These are phyloP conservation scores for Whitmania pigra DNA, from an alignment of 1,140 invertebrate species.

Conservation along the genomic window DNA sequence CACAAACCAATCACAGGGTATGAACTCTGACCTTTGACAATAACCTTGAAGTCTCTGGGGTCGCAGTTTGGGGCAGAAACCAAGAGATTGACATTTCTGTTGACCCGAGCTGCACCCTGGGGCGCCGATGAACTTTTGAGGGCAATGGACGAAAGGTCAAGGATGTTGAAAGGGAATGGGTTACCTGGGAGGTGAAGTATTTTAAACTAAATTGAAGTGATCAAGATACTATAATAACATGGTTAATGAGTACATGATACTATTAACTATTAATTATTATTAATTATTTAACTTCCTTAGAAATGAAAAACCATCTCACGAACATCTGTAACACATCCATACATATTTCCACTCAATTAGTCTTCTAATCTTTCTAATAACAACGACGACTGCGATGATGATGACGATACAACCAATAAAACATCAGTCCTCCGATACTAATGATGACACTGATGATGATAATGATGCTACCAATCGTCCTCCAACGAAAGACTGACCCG, in stretches of 20 bases:
- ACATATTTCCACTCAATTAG: too few relatives aligned
- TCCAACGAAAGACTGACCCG: too few relatives aligned
- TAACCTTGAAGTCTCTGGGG: background rate
- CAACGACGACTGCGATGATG: too few relatives aligned
- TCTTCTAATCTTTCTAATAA: too few relatives aligned
- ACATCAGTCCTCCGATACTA: too few relatives aligned
- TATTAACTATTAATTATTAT: background rate
- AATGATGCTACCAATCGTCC: too few relatives aligned
- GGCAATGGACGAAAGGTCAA: slow-evolving; percentile 33
- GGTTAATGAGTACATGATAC: background rate
- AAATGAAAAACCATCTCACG: too few relatives aligned
- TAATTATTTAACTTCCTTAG: too few relatives aligned
- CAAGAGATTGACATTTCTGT: background rate
- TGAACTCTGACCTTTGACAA: background rate
- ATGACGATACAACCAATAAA: too few relatives aligned
- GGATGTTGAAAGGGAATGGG: slow-evolving; percentile 35
- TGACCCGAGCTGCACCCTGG: background rate
- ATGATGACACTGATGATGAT: too few relatives aligned
- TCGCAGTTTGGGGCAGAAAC: background rate
- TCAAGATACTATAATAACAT: background rate
- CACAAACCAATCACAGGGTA: background rate
- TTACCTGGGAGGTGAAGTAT: slow-evolving; percentile 28
- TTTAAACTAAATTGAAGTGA: background rate
- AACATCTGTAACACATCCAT: too few relatives aligned
- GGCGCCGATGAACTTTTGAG: background rate